A percentile compares a stretch with the other conserved stretches of the same genome.
Evolutionary conservation across 1,140 invertebrate genomes (phyloP).

Genomic region (Anthonomus grandis): DNA sequence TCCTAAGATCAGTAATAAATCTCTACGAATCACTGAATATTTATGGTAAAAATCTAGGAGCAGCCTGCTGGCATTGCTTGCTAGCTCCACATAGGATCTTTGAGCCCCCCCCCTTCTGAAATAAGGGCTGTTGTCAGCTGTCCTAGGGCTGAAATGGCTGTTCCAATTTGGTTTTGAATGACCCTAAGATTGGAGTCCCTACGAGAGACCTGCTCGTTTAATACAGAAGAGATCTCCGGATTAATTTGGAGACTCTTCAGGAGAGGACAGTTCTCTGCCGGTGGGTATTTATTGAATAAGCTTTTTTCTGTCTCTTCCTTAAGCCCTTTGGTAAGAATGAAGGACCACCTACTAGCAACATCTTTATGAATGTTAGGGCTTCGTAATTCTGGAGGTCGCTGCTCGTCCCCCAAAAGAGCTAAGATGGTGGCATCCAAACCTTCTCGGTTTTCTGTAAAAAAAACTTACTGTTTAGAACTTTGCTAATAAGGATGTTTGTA

Average conservation of each 20-base stretch:
- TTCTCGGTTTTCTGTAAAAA: neutral
- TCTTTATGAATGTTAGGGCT: conserved; percentile 11
- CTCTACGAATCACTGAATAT: neutral
- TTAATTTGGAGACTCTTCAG: neutral
- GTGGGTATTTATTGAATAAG: conserved; percentile 5
- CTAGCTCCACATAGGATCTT: neutral
- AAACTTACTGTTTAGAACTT: too few relatives aligned
- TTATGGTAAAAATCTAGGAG: too few relatives aligned
- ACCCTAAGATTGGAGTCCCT: neutral
- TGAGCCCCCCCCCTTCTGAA: neutral
- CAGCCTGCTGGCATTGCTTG: neutral
- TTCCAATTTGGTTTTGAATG: conserved; percentile 5
- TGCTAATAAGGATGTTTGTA: too few relatives aligned
- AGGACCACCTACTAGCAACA: conserved; percentile 3
- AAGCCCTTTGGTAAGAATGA: conserved; percentile 1
- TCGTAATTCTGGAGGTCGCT: neutral
- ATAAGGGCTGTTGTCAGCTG: neutral
- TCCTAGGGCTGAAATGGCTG: conserved; percentile 1
- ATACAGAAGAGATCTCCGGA: neutral
- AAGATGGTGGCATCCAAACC: conserved; percentile 1
- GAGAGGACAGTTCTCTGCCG: conserved; percentile 4
- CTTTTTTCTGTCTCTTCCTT: neutral
- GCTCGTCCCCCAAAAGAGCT: conserved; percentile 5
- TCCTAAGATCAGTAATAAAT: neutral
- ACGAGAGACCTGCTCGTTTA: neutral